Base-by-base conservation (phyloP, 2,888 invertebrate species). In the Drosophila subsilvestris region DNA sequence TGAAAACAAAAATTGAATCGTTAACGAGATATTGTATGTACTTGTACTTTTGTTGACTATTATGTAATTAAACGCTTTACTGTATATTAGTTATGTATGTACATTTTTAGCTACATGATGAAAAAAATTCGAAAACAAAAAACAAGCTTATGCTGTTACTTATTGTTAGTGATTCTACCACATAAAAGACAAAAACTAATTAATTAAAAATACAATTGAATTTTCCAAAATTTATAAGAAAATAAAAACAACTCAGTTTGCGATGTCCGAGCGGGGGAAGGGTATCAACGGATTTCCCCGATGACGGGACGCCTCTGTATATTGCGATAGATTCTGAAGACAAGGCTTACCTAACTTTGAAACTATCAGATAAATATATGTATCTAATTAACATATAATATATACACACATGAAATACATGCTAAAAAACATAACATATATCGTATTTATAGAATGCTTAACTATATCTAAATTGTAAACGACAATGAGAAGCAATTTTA, bases 41-140 rank as follows among this genome's bases (percentile, higher is more conserved):
- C 82, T 84, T 80, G 76, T 88, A 87, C 79, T 83, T 88, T 88
- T 90, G 89, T 88, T 90, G 90, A 90, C 89, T 88, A 88, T 90
- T 88, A 87, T 74, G 83, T 83, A 78, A 89, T 79, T 79, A 74
- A 70, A 69, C 83, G 88, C 90, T 88, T 85, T 78, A 79, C 79
- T 89, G 79, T 89, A 77, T 80, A 87, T 87, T 85, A 85, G 86
- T 86, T 90, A 74, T 80, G 78, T 90, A 74, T 80, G 78, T 82
- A 86, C 57, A 78, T 81, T 86, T 75, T 72, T 80, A 79, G 72
- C 79, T 75, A 74, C 76, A 76, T 63, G 51, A 56, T 42, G 37
- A 63, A 45, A 54, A 50, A 45, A 65, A 75, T 57, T 67, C 49
- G 48, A 61, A 44, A 57, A 54, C 43, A 57, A 61, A 70, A 73